Evolutionary conservation across 2,113 vertebrate species (phyloP).

Genomic region (Aramus guarauna): DNA sequence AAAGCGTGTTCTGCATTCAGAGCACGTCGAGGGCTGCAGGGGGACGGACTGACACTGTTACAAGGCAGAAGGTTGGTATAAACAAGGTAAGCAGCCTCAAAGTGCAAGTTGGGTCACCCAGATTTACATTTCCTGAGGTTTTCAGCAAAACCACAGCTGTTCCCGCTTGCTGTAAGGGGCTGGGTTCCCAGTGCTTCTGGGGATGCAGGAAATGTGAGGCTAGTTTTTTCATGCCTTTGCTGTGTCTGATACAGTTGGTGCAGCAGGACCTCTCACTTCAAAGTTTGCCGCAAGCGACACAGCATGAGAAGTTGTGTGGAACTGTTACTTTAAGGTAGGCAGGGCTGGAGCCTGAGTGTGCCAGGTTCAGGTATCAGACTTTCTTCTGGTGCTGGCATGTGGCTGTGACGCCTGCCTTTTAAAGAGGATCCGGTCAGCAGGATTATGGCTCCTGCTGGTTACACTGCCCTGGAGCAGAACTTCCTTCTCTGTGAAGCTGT

Average conservation of each 20-base stretch:
- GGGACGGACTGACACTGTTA: not conserved
- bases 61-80: not conserved
- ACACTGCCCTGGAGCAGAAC: not conserved
- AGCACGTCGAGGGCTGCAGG: fast-evolving
- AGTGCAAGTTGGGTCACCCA: too few species aligned
- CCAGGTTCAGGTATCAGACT: not conserved
- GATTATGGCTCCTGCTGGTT: not conserved
- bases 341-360: not conserved
- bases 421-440: not conserved
- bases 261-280: not conserved
- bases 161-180: not conserved
- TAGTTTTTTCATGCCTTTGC: fast-evolving
- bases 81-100: not conserved
- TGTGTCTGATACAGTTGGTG: not conserved
- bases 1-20: not conserved
- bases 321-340: not conserved
- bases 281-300: not conserved
- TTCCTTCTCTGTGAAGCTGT: not conserved
- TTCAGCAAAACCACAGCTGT: not conserved
- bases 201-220: not conserved
- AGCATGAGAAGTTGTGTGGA: not conserved
- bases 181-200: not conserved
- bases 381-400: not conserved
- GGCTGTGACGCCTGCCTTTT: not conserved
- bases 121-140: not conserved